phyloP scores from a whole-genome alignment of 2,888 invertebrate species.

The Rotaria socialis region DNA sequence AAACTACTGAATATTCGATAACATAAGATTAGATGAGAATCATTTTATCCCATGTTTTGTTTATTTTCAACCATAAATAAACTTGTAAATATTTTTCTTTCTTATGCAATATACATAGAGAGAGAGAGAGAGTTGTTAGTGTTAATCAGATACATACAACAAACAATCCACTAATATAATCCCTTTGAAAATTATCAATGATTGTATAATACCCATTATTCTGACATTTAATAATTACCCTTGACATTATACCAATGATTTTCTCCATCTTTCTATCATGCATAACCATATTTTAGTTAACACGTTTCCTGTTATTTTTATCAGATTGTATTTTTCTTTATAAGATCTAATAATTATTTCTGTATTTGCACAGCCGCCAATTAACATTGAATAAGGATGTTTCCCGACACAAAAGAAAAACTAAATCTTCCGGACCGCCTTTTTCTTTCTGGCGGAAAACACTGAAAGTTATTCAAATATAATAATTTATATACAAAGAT shows the following conservation, averaged over 20 bases:
- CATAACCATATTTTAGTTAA: not conserved
- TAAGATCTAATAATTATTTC: not conserved
- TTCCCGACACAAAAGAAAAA: not conserved
- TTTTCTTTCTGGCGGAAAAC: not conserved
- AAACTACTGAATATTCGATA: no score
- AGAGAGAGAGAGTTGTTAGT: not conserved
- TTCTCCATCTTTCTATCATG: not conserved
- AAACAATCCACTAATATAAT: not conserved
- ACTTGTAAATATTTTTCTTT: not conserved
- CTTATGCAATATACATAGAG: not conserved
- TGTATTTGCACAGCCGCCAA: not conserved
- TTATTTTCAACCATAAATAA: no score
- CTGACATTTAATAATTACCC: not conserved
- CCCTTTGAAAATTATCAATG: not conserved
- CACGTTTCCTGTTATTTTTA: not conserved
- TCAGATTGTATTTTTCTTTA: not conserved
- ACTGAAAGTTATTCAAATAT: not conserved
- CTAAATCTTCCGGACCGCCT: not conserved
- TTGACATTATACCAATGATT: constrained; percentile 17
- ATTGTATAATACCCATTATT: not conserved
- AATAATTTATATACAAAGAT: not conserved
- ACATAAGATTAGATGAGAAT: no score
- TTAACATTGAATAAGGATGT: not conserved
- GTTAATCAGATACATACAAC: not conserved
- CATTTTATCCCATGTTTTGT: no score